Evolutionary conservation across 2,888 invertebrate species (phyloP), one percentile per base, ranked within the genome.

Genomic region (Chloroclystis v-ata): DNA sequence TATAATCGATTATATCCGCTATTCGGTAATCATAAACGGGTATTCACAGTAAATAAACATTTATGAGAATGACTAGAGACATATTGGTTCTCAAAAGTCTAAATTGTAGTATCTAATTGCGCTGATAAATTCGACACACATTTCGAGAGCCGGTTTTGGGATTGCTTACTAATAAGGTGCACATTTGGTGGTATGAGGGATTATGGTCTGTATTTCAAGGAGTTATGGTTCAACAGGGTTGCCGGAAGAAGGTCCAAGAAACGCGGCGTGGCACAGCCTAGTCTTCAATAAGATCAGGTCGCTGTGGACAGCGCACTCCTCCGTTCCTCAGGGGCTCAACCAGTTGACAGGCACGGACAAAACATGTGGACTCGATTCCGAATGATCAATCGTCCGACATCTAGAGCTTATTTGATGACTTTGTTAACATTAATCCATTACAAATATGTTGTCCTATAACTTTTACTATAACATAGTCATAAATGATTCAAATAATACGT

Each of bases 211-310:
- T 39, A 38, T 39, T 41, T 47, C 49, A 45, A 30, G 38, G 24
- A 38, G 50, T 51, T 56, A 29, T 60, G 52, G 55, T 54, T 49
- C 43, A 14, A 76, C 87, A 87, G 86, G 86, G 56, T 61, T 87
- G 47, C 87, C 86, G 57, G 86, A 87, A 51, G 86, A 87, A 70
- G 86, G 86, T 29, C 83, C 86, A 4, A 63, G 86, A 57, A 83
- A 72, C 58, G 86, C 86, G 11, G 86, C 88, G 63, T 94, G 94
- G 94, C 92, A 93, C 53, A 93, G 93, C 63, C 84, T 94, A 73
- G 94, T 95, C 69, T 92, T 95, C 78, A 94, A 94, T 74, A 95
- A 96, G 90, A 95, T 96, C 82, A 93, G 95, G 72, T 95, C 95
- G 35, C 89, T 96, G 54, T 96, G 96, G 96, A 94, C 92, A 61